Conservation (phyloP, 2,113 vertebrate genomes). For the Myocastor coypus region DNA sequence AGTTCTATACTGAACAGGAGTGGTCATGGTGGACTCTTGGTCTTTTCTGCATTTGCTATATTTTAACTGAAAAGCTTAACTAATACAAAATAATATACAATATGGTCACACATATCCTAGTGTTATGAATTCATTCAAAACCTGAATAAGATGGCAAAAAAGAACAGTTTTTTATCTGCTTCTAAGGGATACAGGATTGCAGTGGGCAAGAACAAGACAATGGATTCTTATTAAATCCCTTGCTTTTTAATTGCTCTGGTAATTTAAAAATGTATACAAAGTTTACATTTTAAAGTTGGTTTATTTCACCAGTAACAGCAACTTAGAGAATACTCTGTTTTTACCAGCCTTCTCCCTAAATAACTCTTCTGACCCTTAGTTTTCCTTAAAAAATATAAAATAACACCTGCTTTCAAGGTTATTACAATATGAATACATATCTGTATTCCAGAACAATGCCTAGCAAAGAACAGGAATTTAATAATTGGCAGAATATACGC, state of each 20-base stretch:
- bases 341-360: background rate
- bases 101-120: background rate
- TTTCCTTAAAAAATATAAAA: constrained; percentile 37
- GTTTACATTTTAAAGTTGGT: constrained; percentile 39
- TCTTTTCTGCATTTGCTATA: background rate
- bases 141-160: background rate
- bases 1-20: background rate
- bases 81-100: background rate
- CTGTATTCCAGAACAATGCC: background rate
- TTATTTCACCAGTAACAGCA: background rate
- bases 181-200: background rate
- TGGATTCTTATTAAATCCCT: background rate
- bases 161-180: background rate
- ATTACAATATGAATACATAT: background rate
- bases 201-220: background rate
- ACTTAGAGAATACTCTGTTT: background rate
- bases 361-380: background rate
- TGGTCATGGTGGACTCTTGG: background rate
- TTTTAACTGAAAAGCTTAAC: background rate
- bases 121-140: constrained; percentile 16
- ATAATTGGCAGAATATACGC: background rate
- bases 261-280: background rate
- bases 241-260: constrained; percentile 11
- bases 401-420: background rate
- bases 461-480: background rate